Evolutionary conservation across 1,140 invertebrate species (phyloP).

Genomic region (Drosophila ambigua): DNA sequence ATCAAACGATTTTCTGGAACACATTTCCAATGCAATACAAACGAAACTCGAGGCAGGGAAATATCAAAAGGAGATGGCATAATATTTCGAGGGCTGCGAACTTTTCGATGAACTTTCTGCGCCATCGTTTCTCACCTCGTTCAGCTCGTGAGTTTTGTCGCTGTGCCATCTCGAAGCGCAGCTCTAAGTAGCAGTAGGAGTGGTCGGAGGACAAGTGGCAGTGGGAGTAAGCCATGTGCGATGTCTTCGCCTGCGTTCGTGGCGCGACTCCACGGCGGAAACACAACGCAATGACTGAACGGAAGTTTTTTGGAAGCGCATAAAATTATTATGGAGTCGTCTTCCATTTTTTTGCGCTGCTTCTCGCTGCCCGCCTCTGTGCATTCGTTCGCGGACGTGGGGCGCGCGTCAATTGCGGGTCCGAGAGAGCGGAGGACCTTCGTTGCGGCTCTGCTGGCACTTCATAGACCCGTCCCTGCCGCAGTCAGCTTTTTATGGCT

Average conservation of each 20-base stretch:
- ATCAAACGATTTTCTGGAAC: too few species aligned
- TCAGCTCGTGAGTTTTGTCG: neutral
- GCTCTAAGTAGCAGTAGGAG: neutral
- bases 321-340: constrained; percentile 81
- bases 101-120: too few species aligned
- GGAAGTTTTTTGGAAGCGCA: constrained; percentile 82
- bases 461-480: constrained; percentile 55
- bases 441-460: constrained; percentile 42
- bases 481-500: constrained; percentile 58
- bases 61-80: too few species aligned
- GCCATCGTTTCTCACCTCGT: too few species aligned
- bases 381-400: constrained; percentile 26
- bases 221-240: constrained; percentile 29
- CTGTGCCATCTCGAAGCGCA: constrained; percentile 11
- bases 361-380: constrained; percentile 11
- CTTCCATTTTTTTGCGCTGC: constrained; percentile 41
- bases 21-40: too few species aligned
- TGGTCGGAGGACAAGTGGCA: neutral
- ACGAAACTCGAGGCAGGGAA: too few species aligned
- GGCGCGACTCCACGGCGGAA: constrained; percentile 54
- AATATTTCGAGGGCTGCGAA: too few species aligned
- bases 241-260: constrained; percentile 51
- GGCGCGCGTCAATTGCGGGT: constrained; percentile 73
- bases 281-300: constrained; percentile 77
- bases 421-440: constrained; percentile 33